Conservation (phyloP, 1,140 invertebrate species). For the Frieseomelitta varia region DNA sequence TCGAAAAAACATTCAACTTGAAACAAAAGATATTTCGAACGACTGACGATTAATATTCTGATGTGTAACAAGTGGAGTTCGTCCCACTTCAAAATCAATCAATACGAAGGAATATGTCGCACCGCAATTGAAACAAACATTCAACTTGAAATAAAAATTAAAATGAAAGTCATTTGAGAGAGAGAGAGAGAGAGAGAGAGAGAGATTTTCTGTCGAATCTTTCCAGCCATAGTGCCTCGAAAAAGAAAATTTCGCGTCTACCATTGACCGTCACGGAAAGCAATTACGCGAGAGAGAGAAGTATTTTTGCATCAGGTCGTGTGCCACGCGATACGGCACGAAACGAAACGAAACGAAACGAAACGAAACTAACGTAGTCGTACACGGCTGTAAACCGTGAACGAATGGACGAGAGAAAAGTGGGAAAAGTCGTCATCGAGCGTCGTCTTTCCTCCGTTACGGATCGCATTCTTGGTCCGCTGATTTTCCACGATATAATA, state of each 20-base stretch:
- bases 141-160: no score
- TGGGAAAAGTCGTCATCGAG: conserved; percentile 21
- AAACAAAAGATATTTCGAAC: neutral
- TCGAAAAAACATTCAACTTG: no score
- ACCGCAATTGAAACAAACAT: no score
- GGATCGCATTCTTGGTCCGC: conserved; percentile 27
- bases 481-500: conserved; percentile 51
- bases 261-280: neutral
- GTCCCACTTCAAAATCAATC: neutral
- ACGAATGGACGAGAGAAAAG: neutral
- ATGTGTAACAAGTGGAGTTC: neutral
- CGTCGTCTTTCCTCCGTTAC: conserved; percentile 30
- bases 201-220: neutral
- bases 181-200: no score
- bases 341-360: neutral
- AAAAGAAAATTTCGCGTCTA: neutral
- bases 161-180: no score
- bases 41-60: no score
- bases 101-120: neutral
- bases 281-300: neutral
- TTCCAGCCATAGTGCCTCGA: neutral
- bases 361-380: neutral
- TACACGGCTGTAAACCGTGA: neutral
- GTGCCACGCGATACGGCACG: neutral
- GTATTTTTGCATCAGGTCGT: neutral